Conservation (phyloP, 1,140 invertebrate genomes). For the Lasioglossum baleicum region DNA sequence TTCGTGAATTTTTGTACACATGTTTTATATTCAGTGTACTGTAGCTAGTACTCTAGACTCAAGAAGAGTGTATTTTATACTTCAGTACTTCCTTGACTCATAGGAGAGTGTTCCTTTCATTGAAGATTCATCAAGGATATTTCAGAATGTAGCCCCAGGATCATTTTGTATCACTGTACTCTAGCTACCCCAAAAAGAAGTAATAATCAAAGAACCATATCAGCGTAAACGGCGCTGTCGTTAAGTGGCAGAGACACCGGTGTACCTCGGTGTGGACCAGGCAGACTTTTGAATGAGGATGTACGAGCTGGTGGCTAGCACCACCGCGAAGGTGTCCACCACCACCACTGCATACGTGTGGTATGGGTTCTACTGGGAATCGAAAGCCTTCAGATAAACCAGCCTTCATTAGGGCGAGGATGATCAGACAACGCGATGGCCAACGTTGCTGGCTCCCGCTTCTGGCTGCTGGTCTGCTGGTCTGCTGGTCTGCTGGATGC, state of each 20-base stretch:
- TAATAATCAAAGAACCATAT: background rate
- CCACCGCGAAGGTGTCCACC: slow-evolving; percentile 78
- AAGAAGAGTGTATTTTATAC: background rate
- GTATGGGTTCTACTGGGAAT: slow-evolving; percentile 80
- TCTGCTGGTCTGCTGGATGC: slow-evolving; percentile 49
- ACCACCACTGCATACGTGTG: slow-evolving; percentile 71
- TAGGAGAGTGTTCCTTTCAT: no score
- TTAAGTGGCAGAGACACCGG: no score
- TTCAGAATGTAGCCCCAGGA: no score
- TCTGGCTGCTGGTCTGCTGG: slow-evolving; percentile 43
- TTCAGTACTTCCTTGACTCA: no score
- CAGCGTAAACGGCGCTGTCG: background rate
- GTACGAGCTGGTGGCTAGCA: slow-evolving; percentile 77
- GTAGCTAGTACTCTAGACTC: background rate
- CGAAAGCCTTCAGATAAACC: slow-evolving; percentile 80
- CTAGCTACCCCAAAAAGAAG: no score
- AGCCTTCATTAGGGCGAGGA: slow-evolving; percentile 80
- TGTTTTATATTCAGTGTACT: no score
- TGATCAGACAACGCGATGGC: slow-evolving; percentile 80
- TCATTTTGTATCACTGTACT: no score
- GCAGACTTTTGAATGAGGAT: slow-evolving; percentile 75
- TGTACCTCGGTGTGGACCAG: background rate
- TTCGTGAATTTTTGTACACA: no score
- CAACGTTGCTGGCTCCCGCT: slow-evolving; percentile 64
- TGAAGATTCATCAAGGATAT: no score